Percentiles rank a stretch among this genome's conserved stretches.
phyloP scores from a whole-genome alignment of 2,797 vertebrate species.

The Alca torda region DNA sequence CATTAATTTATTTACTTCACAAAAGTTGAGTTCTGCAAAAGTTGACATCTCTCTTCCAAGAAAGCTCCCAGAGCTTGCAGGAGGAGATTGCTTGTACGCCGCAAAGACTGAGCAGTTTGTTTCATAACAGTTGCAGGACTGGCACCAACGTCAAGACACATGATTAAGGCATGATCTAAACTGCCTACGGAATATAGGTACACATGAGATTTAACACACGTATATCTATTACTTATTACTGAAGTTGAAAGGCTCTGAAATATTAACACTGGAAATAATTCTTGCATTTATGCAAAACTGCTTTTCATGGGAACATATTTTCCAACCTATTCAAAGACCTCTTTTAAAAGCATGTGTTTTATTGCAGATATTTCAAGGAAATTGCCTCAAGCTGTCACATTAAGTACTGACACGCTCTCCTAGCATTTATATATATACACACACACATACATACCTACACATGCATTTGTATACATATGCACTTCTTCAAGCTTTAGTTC shows the following conservation, averaged over 20 bases:
- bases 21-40: not conserved
- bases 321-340: not conserved
- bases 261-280: not conserved
- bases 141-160: not conserved
- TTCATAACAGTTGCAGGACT: not conserved
- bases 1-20: not conserved
- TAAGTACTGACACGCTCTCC: not conserved
- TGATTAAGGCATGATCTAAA: not conserved
- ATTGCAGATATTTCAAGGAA: not conserved
- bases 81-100: not conserved
- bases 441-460: accelerated
- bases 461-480: accelerated
- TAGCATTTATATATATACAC: accelerated
- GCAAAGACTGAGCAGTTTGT: not conserved
- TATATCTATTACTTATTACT: not conserved
- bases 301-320: not conserved
- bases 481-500: not conserved
- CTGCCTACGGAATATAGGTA: not conserved
- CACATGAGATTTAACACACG: not conserved
- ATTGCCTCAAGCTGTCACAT: not conserved
- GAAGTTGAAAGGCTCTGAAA: not conserved
- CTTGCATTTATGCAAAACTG: not conserved
- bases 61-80: not conserved
- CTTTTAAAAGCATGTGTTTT: not conserved
- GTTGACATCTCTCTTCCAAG: not conserved